Conservation (phyloP, 2,113 vertebrate genomes). For the Rhynchopsitta pachyrhyncha region DNA sequence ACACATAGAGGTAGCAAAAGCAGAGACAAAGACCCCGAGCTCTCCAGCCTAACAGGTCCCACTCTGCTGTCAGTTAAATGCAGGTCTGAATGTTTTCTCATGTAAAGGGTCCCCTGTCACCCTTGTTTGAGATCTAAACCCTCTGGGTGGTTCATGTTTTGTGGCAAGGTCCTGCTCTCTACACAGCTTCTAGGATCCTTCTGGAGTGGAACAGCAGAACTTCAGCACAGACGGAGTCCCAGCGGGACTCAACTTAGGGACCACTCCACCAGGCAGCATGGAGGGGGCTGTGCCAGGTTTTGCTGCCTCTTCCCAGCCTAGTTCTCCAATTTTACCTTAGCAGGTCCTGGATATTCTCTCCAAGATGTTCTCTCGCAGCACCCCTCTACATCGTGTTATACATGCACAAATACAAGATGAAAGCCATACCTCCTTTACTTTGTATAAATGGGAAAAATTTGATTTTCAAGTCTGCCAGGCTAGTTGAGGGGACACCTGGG, state of each 20-base stretch:
- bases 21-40: neutral
- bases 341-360: neutral
- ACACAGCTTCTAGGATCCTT: neutral
- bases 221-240: neutral
- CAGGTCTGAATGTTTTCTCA: neutral
- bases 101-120: rapidly evolving
- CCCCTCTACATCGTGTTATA: neutral
- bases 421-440: neutral
- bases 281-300: neutral
- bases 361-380: neutral
- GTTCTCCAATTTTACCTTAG: neutral
- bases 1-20: neutral
- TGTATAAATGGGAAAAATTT: neutral
- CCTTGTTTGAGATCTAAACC: neutral
- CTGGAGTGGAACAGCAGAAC: neutral
- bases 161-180: neutral
- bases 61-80: neutral
- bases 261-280: neutral
- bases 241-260: neutral
- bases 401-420: neutral
- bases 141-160: neutral
- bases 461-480: neutral
- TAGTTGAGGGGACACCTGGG: neutral
- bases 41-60: neutral
- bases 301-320: neutral